These are phyloP conservation scores for Phoxinus dragarum DNA, from an alignment of 2,797 vertebrate genomes.

Conservation along the genomic window DNA sequence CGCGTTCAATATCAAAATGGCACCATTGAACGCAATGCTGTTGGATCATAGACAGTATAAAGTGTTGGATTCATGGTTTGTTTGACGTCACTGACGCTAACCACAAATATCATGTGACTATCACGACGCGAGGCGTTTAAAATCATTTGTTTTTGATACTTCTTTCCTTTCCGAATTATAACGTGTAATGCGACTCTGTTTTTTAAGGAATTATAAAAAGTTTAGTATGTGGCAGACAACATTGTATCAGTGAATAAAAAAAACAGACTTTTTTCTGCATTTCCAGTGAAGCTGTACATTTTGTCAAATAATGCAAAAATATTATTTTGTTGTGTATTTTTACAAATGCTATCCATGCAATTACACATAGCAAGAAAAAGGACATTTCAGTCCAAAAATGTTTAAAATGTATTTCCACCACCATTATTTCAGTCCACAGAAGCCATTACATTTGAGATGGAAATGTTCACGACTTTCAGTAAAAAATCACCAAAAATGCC, in stretches of 20 bases:
- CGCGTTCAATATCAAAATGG: not conserved
- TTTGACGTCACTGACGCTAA: not conserved
- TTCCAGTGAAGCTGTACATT: not conserved
- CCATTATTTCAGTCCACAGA: not conserved
- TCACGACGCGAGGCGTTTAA: not conserved
- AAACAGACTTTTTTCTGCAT: too few relatives aligned
- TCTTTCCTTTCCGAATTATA: not conserved
- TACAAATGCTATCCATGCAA: not conserved
- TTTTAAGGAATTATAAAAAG: not conserved
- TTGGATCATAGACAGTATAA: not conserved
- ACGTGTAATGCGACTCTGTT: not conserved
- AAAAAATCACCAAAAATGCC: not conserved
- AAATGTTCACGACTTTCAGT: not conserved
- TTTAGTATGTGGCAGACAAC: not conserved
- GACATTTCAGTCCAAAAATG: not conserved
- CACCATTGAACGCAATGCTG: not conserved
- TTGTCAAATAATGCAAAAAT: not conserved
- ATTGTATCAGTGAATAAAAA: too few relatives aligned
- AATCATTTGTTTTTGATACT: not conserved
- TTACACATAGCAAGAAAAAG: not conserved
- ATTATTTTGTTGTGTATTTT: not conserved
- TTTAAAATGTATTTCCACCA: not conserved
- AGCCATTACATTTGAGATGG: not conserved
- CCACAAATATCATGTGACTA: not conserved
- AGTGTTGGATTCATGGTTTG: too few relatives aligned